Conservation (phyloP, 2,113 vertebrate genomes). For the Ciconia stormi region DNA sequence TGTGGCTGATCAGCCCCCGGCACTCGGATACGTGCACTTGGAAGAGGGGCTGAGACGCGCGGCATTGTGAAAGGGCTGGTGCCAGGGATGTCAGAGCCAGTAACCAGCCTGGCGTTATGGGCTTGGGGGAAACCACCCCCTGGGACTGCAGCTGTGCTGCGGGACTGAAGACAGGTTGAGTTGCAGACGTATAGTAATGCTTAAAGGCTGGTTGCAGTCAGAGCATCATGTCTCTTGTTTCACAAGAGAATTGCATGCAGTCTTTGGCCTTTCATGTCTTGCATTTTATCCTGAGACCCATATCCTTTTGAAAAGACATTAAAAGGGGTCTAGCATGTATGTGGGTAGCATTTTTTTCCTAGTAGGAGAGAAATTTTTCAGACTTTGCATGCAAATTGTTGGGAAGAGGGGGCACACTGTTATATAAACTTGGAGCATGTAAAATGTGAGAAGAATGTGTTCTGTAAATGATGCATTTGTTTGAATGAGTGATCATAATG, state of each 20-base stretch:
- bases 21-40: fast-evolving
- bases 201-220: background rate
- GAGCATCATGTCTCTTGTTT: background rate
- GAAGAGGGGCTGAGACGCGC: fast-evolving
- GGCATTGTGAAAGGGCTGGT: background rate
- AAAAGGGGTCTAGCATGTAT: background rate
- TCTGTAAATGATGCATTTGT: background rate
- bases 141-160: background rate
- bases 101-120: background rate
- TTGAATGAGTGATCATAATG: background rate
- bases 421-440: background rate
- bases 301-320: background rate
- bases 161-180: background rate
- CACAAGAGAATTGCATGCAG: background rate
- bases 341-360: background rate
- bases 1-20: background rate
- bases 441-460: background rate
- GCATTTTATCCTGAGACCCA: background rate
- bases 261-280: background rate
- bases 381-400: background rate
- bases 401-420: background rate
- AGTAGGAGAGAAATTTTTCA: background rate
- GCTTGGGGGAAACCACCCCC: background rate
- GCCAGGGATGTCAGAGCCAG: background rate
- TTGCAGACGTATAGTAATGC: background rate